Percentiles rank a stretch among this genome's conserved stretches.
These are phyloP conservation scores for Gymnoscopelus braueri DNA, from an alignment of 2,797 vertebrate species.

Conservation along the genomic window DNA sequence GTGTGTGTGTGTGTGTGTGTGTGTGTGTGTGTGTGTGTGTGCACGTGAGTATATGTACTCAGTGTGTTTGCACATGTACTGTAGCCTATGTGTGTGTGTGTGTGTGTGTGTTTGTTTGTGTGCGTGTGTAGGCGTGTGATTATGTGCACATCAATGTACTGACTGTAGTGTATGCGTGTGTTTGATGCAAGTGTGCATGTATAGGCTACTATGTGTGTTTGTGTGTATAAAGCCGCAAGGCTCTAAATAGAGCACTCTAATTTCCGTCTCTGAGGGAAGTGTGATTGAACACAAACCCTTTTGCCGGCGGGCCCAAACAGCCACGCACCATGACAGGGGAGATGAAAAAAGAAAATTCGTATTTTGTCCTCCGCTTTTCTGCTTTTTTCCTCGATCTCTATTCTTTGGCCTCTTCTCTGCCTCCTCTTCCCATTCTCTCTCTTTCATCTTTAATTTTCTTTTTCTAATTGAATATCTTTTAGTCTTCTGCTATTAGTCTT, in stretches of 20 bases:
- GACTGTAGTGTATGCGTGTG: constrained; percentile 19
- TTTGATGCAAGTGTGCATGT: constrained; percentile 1
- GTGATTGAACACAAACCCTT: constrained; percentile 79
- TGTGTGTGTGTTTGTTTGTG: constrained; percentile 29
- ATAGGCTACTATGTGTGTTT: constrained; percentile 24
- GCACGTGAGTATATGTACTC: background rate
- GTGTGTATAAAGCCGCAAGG: constrained; percentile 47
- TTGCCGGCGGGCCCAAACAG: constrained; percentile 67
- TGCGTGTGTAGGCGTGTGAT: constrained; percentile 13
- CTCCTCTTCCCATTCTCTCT: constrained; percentile 16
- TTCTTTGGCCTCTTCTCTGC: constrained; percentile 20
- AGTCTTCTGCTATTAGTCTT: background rate
- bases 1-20: constrained; percentile 12
- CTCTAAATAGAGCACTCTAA: constrained; percentile 76
- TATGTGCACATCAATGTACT: background rate
- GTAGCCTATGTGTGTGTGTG: constrained; percentile 7
- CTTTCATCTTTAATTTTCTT: constrained; percentile 45
- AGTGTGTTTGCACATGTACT: background rate
- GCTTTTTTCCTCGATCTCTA: constrained; percentile 23
- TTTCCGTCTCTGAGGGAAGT: constrained; percentile 79
- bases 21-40: constrained; percentile 10
- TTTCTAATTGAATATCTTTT: constrained; percentile 43
- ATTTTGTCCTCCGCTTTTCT: constrained; percentile 60
- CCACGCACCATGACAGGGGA: constrained; percentile 61
- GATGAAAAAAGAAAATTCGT: constrained; percentile 58